These are phyloP conservation scores for Cataglyphis albicans DNA, from an alignment of 2,888 invertebrate species.

Conservation along the genomic window DNA sequence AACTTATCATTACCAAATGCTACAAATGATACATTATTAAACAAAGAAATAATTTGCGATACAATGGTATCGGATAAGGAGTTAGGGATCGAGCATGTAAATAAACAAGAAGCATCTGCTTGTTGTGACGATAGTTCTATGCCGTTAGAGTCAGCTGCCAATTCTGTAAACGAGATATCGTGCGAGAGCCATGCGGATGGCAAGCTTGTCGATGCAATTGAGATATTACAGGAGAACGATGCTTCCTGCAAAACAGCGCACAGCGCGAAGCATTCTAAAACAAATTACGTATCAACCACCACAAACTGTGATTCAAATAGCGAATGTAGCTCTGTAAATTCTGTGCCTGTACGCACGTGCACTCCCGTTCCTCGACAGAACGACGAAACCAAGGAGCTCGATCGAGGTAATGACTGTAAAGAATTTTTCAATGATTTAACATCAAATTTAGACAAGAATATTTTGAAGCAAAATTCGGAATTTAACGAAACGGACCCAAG, in stretches of 20 bases:
- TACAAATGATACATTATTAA: neutral
- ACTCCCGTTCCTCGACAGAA: neutral
- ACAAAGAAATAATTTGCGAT: constrained; percentile 9
- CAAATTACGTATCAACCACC: constrained; percentile 11
- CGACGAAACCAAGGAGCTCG: constrained; percentile 31
- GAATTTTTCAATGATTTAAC: neutral
- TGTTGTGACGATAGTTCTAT: neutral
- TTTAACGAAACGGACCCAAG: constrained; percentile 38
- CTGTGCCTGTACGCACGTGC: constrained; percentile 27
- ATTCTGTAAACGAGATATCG: neutral
- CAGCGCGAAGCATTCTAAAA: constrained; percentile 17
- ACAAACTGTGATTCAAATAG: constrained; percentile 50
- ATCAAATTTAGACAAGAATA: neutral
- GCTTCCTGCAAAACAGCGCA: constrained; percentile 20
- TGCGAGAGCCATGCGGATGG: neutral
- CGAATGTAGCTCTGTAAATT: constrained; percentile 35
- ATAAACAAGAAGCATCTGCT: constrained; percentile 5
- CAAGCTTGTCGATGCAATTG: constrained; percentile 25
- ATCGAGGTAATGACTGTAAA: constrained; percentile 14
- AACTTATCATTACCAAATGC: neutral
- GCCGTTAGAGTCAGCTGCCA: neutral
- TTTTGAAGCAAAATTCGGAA: constrained; percentile 42
- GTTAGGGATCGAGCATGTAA: neutral
- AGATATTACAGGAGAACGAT: neutral
- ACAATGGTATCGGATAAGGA: neutral